phyloP scores from a whole-genome alignment of 2,797 vertebrate species.

The Pipistrellus pipistrellus region DNA sequence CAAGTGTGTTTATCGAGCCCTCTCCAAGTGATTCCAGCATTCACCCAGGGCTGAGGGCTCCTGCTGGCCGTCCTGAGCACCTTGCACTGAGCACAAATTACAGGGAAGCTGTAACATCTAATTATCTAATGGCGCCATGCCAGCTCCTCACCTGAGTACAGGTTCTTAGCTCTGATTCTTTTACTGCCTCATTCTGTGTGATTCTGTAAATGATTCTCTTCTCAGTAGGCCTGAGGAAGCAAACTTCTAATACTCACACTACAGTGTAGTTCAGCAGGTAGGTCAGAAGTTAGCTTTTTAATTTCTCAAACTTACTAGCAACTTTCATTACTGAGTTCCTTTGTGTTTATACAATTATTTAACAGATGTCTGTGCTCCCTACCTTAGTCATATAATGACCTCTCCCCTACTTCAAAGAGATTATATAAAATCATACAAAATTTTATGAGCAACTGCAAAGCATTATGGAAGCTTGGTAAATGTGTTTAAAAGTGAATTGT shows the following conservation, averaged over 20 bases:
- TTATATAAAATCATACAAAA: slow-evolving; percentile 19
- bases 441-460: slow-evolving; percentile 51
- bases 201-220: slow-evolving; percentile 36
- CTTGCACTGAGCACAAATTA: neutral
- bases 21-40: neutral
- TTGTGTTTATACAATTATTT: neutral
- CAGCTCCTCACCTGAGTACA: neutral
- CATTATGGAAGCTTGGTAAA: slow-evolving; percentile 2
- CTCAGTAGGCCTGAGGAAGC: slow-evolving; percentile 26
- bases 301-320: neutral
- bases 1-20: neutral
- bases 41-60: neutral
- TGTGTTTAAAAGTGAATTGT: neutral
- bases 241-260: neutral
- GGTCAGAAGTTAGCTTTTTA: neutral
- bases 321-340: slow-evolving; percentile 2
- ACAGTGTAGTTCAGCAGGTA: neutral
- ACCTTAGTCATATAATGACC: neutral
- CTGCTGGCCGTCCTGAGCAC: neutral
- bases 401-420: slow-evolving; percentile 55
- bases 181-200: neutral
- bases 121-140: neutral
- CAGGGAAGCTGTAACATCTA: neutral
- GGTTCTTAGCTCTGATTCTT: neutral
- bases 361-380: neutral